phyloP scores from a whole-genome alignment of 2,888 invertebrate genomes.

The Scotopteryx bipunctaria region DNA sequence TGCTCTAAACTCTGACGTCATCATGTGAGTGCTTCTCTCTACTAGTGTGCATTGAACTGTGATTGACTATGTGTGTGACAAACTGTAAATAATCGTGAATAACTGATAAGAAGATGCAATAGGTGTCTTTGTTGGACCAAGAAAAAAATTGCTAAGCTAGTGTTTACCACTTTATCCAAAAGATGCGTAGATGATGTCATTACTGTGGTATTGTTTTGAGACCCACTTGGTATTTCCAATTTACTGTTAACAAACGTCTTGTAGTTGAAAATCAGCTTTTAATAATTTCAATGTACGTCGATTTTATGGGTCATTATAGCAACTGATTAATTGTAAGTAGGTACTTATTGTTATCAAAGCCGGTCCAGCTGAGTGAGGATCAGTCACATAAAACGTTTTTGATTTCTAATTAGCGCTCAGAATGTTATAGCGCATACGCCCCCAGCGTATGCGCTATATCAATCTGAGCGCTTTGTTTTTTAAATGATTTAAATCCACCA shows the following conservation, averaged over 20 bases:
- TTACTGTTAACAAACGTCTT: background rate
- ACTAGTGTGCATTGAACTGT: conserved; percentile 5
- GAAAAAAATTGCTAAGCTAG: background rate
- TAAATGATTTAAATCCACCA: no score
- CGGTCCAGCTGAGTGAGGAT: no score
- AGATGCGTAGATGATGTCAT: background rate
- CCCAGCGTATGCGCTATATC: no score
- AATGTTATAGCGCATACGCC: no score
- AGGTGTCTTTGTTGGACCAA: conserved; percentile 5
- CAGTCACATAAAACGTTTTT: no score
- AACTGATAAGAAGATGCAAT: background rate
- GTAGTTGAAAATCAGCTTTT: conserved; percentile 2
- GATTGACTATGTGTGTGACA: conserved; percentile 16
- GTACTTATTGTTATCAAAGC: conserved; percentile 15
- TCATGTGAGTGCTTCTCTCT: background rate
- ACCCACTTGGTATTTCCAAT: no score
- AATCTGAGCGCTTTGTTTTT: no score
- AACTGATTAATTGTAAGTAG: conserved; percentile 25
- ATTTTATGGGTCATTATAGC: background rate
- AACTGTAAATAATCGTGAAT: background rate
- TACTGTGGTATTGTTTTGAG: background rate
- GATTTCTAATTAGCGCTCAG: no score
- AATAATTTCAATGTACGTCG: background rate
- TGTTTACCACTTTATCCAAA: background rate
- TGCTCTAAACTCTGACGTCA: conserved; percentile 6